phyloP scores from a whole-genome alignment of 2,113 vertebrate genomes.

The Alosa alosa region DNA sequence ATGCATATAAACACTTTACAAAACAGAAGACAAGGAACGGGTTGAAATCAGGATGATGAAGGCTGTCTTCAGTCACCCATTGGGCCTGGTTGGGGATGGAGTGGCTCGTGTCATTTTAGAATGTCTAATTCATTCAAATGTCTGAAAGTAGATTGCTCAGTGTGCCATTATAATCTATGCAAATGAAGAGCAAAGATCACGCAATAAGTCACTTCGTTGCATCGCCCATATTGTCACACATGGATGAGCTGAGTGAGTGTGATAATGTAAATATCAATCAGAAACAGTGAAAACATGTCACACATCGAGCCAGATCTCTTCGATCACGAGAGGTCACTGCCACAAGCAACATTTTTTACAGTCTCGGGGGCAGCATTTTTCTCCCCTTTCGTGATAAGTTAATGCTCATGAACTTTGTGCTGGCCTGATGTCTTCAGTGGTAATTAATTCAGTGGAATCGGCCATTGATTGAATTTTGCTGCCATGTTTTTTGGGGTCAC shows the following conservation, averaged over 20 bases:
- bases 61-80: background rate
- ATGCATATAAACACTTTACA: background rate
- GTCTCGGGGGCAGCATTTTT: background rate
- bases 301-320: constrained; percentile 20
- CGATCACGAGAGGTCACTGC: constrained; percentile 24
- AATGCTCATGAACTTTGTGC: constrained; percentile 21
- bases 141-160: constrained; percentile 28
- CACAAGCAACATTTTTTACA: constrained; percentile 24
- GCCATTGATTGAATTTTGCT: background rate
- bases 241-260: constrained; percentile 28
- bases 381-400: background rate
- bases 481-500: background rate
- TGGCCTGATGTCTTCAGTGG: background rate
- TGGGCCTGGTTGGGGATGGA: background rate
- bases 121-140: constrained; percentile 16
- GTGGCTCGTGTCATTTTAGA: background rate
- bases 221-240: constrained; percentile 30
- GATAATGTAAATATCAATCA: constrained; percentile 40
- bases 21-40: background rate
- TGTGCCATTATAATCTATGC: constrained; percentile 39
- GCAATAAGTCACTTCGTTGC: constrained; percentile 17
- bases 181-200: constrained; percentile 35
- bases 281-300: constrained; percentile 31
- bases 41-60: background rate
- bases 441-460: constrained; percentile 6